Conservation (phyloP, 2,113 vertebrate genomes). For the Alces alces region DNA sequence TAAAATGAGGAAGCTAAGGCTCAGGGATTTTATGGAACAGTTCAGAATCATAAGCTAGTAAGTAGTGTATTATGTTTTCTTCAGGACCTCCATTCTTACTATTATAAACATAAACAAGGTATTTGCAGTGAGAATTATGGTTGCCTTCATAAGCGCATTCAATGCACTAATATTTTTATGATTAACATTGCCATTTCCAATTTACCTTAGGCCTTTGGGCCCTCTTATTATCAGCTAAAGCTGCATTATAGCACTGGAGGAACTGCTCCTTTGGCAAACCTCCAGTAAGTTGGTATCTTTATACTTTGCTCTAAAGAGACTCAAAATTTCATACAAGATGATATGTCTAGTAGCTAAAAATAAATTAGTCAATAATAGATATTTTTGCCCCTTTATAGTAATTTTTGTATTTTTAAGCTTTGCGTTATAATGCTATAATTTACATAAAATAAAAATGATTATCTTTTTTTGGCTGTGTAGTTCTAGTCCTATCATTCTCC, state of each 20-base stretch:
- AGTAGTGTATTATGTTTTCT: not conserved
- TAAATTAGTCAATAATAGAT: not conserved
- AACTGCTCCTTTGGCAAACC: not conserved
- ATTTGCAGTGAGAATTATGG: not conserved
- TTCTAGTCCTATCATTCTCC: not conserved
- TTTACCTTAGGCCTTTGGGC: not conserved
- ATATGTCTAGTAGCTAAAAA: not conserved
- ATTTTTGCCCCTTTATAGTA: not conserved
- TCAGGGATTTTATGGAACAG: not conserved
- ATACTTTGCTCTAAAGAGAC: not conserved
- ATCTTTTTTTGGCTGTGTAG: not conserved
- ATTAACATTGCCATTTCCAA: not conserved
- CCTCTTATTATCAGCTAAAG: not conserved
- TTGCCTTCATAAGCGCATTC: not conserved
- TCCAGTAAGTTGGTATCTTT: not conserved
- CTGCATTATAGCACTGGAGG: accelerated
- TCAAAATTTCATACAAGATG: not conserved
- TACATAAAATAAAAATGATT: not conserved
- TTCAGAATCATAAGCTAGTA: not conserved
- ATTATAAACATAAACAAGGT: not conserved
- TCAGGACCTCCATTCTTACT: not conserved
- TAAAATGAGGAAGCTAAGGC: not conserved
- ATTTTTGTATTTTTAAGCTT: not conserved
- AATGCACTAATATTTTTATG: not conserved
- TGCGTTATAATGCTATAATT: not conserved